These are phyloP conservation scores for Enteromius paludinosus DNA, from an alignment of 2,797 vertebrate genomes.

Conservation along the genomic window DNA sequence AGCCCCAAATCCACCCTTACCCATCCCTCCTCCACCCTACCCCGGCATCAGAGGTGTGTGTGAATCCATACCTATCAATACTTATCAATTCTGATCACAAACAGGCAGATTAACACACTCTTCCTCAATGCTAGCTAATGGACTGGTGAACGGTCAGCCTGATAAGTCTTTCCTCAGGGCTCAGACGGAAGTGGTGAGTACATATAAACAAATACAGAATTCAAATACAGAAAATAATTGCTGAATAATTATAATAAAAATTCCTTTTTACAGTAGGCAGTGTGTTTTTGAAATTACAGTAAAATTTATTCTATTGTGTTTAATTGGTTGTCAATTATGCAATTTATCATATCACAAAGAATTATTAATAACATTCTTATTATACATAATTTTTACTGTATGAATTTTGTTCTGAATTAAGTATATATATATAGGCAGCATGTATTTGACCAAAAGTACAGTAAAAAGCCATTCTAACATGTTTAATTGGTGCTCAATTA, in stretches of 20 bases:
- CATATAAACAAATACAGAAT: background rate
- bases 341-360: too few species aligned
- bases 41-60: slow-evolving; percentile 46
- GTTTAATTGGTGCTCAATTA: background rate
- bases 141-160: slow-evolving; percentile 62
- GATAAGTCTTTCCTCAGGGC: slow-evolving; percentile 75
- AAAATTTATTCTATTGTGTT: too few species aligned
- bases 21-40: slow-evolving; percentile 56
- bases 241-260: background rate
- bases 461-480: background rate
- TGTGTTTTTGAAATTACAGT: too few species aligned
- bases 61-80: background rate
- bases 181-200: slow-evolving; percentile 80
- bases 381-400: too few species aligned
- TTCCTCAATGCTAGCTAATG: slow-evolving; percentile 64
- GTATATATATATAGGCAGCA: background rate
- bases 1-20: slow-evolving; percentile 23
- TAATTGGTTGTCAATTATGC: too few species aligned
- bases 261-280: too few species aligned
- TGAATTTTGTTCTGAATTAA: too few species aligned
- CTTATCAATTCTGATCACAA: background rate
- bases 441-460: background rate
- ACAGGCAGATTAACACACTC: slow-evolving; percentile 41
- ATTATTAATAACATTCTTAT: too few species aligned
- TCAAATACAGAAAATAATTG: background rate